phyloP scores from a whole-genome alignment of 2,113 vertebrate species.

The Trochalopteron elliotii region DNA sequence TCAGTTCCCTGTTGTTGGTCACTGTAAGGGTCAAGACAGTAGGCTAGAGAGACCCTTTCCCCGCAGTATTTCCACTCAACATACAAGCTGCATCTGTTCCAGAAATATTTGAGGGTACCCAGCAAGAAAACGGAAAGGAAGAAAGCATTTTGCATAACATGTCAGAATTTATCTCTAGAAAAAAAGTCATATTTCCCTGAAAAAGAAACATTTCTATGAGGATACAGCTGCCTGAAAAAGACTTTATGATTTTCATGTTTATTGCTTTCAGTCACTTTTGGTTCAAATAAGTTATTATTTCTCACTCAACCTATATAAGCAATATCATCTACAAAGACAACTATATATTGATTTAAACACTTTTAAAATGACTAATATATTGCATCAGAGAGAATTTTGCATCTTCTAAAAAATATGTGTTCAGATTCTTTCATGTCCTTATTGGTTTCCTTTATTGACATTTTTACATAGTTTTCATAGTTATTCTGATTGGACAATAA shows the following conservation, averaged over 20 bases:
- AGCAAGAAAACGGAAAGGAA: background rate
- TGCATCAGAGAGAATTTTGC: background rate
- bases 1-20: background rate
- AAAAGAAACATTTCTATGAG: background rate
- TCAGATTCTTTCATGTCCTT: background rate
- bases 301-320: background rate
- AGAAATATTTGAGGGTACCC: background rate
- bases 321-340: rapidly evolving
- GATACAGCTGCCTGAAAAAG: background rate
- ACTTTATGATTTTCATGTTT: background rate
- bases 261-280: background rate
- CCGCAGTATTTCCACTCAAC: background rate
- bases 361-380: background rate
- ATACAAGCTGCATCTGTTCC: background rate
- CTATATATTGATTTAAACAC: background rate
- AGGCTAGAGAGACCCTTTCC: background rate
- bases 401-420: background rate
- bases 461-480: background rate
- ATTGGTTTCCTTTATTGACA: background rate
- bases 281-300: background rate
- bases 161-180: background rate
- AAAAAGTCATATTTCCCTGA: background rate
- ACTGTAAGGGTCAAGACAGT: background rate
- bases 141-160: background rate
- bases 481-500: background rate